A percentile compares a stretch with the other conserved stretches of the same genome.
phyloP scores from a whole-genome alignment of 2,888 invertebrate species.

The Orchesellides sinensis region DNA sequence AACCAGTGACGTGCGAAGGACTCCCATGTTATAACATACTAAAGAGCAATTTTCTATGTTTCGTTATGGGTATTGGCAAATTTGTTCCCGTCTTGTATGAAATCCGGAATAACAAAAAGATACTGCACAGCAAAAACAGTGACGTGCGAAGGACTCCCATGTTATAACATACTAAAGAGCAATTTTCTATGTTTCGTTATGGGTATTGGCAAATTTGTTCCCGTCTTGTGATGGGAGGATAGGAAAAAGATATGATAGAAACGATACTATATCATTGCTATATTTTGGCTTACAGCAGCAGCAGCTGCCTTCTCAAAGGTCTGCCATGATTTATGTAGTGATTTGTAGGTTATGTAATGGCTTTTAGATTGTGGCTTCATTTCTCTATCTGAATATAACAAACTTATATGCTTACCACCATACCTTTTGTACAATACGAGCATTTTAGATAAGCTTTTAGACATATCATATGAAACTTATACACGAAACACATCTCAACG shows the following conservation, averaged over 20 bases:
- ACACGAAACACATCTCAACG: too few species aligned
- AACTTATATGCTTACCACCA: too few species aligned
- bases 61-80: conserved; percentile 44
- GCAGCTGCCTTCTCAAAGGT: conserved; percentile 33
- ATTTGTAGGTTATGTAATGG: conserved; percentile 63
- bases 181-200: background rate
- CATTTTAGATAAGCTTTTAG: too few species aligned
- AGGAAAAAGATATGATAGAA: background rate
- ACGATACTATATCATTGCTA: background rate
- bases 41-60: background rate
- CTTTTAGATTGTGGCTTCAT: conserved; percentile 58
- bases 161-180: too few species aligned
- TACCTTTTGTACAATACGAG: too few species aligned
- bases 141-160: too few species aligned
- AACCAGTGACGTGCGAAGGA: too few species aligned
- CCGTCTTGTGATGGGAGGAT: conserved; percentile 25
- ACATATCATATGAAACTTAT: too few species aligned
- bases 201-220: conserved; percentile 58
- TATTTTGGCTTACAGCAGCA: conserved; percentile 12
- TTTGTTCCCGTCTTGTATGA: conserved; percentile 51
- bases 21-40: too few species aligned
- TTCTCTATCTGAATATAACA: too few species aligned
- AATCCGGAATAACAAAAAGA: too few species aligned
- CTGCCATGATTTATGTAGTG: conserved; percentile 61
- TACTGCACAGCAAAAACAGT: too few species aligned